Evolutionary conservation across 1,140 invertebrate genomes (phyloP).

Genomic region (Drosophila obscura): DNA sequence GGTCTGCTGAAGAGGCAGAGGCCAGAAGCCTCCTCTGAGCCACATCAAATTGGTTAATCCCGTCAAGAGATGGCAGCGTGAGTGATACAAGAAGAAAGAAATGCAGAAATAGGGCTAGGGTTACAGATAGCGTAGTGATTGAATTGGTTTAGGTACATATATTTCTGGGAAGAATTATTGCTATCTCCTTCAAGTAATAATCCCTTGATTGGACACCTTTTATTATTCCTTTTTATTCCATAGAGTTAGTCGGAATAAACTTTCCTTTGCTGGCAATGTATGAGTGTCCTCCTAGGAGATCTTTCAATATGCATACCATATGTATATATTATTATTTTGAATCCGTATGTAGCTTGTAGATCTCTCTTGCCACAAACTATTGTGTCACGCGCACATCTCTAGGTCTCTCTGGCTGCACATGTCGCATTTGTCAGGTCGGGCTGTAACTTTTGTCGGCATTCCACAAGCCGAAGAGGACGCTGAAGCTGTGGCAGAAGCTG

Average conservation of each 20-base stretch:
- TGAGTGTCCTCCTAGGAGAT: no score
- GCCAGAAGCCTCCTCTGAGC: constrained; percentile 12
- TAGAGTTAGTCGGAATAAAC: no score
- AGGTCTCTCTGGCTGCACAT: constrained; percentile 34
- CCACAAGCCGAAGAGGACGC: constrained; percentile 4
- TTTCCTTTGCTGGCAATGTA: no score
- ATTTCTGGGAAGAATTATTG: no score
- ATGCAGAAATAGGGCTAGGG: background rate
- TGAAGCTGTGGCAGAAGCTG: background rate
- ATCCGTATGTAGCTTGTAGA: background rate
- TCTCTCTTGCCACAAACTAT: background rate
- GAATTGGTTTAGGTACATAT: no score
- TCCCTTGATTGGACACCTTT: no score
- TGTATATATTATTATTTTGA: no score
- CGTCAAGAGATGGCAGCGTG: constrained; percentile 32
- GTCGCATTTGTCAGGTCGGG: constrained; percentile 71
- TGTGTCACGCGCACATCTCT: constrained; percentile 41
- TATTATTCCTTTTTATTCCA: no score
- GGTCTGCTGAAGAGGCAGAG: background rate
- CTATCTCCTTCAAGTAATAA: no score
- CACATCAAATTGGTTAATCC: constrained; percentile 65
- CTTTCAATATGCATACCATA: no score
- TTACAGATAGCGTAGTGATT: no score
- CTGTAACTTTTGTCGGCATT: constrained; percentile 73
- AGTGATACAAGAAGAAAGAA: background rate